A percentile compares a stretch with the other conserved stretches of the same genome.
phyloP scores from a whole-genome alignment of 2,888 invertebrate genomes.

The Leptinotarsa juncta region DNA sequence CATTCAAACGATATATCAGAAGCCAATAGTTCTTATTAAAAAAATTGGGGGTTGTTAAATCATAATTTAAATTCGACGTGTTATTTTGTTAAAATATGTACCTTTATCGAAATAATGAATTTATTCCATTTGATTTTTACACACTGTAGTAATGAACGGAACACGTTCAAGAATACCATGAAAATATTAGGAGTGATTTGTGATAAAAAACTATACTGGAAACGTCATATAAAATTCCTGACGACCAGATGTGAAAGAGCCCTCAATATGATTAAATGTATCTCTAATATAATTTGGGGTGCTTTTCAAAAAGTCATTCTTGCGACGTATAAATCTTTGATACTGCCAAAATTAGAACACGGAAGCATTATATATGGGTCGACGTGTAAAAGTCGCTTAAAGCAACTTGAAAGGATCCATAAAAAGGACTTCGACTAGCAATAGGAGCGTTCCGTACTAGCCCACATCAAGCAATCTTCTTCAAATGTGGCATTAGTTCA shows the following conservation, averaged over 20 bases:
- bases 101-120: too few species aligned
- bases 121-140: too few species aligned
- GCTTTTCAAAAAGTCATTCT: constrained; percentile 18
- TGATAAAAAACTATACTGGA: constrained; percentile 22
- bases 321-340: constrained; percentile 18
- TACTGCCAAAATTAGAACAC: constrained; percentile 24
- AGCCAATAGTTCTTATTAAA: too few species aligned
- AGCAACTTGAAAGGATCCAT: constrained; percentile 17
- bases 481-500: too few species aligned
- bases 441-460: too few species aligned
- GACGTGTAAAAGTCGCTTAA: constrained; percentile 4
- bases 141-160: not conserved
- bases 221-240: constrained; percentile 18
- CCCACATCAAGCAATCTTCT: too few species aligned
- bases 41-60: too few species aligned
- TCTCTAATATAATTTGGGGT: constrained; percentile 28
- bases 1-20: too few species aligned
- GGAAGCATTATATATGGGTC: too few species aligned
- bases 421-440: not conserved
- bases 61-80: too few species aligned
- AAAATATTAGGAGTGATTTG: constrained; percentile 20
- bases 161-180: not conserved
- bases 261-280: constrained; percentile 7
- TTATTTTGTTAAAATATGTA: too few species aligned
- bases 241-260: constrained; percentile 19